Evolutionary conservation across 2,888 invertebrate species (phyloP).

Genomic region (Tupiocoris notatus): DNA sequence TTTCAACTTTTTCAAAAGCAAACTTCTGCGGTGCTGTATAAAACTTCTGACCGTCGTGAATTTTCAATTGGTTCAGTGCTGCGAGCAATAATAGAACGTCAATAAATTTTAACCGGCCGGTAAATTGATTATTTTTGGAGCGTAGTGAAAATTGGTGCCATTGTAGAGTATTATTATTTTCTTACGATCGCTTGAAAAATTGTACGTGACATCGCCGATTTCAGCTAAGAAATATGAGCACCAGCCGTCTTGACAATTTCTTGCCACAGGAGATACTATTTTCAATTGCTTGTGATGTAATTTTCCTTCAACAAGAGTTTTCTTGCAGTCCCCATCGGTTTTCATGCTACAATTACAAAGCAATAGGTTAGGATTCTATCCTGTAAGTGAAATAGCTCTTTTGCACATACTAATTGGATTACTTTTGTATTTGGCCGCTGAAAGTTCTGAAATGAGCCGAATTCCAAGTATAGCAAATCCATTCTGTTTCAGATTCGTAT

Average conservation of each 20-base stretch:
- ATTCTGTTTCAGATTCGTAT: constrained; percentile 51
- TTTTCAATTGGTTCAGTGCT: constrained; percentile 48
- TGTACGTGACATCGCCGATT: constrained; percentile 69
- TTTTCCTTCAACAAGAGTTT: constrained; percentile 67
- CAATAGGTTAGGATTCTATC: too few species aligned
- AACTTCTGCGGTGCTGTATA: constrained; percentile 69
- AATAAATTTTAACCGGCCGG: too few species aligned
- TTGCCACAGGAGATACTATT: constrained; percentile 47
- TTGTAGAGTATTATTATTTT: too few species aligned
- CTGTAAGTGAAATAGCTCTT: too few species aligned
- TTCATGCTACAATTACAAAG: too few species aligned
- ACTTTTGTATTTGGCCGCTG: constrained; percentile 76
- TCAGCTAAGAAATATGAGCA: constrained; percentile 40
- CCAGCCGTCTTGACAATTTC: constrained; percentile 33
- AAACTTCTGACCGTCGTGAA: constrained; percentile 57
- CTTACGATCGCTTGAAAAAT: constrained; percentile 56
- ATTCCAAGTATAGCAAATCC: constrained; percentile 77
- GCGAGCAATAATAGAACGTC: too few species aligned
- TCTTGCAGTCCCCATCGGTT: constrained; percentile 72
- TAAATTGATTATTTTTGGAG: too few species aligned
- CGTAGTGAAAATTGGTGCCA: too few species aligned
- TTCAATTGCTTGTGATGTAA: constrained; percentile 55
- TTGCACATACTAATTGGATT: too few species aligned
- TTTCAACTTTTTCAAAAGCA: constrained; percentile 61
- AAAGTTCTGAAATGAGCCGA: constrained; percentile 81